Conservation (phyloP, 2,797 vertebrate species). For the Channa striata region DNA sequence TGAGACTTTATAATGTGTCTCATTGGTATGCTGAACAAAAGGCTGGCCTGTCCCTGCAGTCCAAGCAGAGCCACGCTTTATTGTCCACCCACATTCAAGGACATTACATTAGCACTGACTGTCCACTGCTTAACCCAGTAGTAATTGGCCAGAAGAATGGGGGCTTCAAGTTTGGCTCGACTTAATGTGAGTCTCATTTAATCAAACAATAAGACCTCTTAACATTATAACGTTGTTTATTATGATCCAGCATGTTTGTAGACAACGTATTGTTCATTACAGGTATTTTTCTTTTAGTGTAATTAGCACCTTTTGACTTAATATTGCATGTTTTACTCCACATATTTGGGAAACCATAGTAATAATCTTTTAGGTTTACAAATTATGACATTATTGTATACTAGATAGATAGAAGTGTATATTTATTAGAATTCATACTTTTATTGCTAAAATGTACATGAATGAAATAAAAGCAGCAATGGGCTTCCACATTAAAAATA, state of each 20-base stretch:
- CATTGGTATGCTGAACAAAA: conserved; percentile 63
- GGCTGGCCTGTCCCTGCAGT: conserved; percentile 11
- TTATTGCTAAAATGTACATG: no score
- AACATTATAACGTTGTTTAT: background rate
- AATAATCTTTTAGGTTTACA: no score
- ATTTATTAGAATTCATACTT: no score
- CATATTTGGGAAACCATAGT: no score
- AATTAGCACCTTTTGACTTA: no score
- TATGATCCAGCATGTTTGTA: background rate
- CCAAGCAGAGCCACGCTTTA: conserved; percentile 34
- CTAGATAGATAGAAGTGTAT: no score
- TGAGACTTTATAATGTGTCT: conserved; percentile 53
- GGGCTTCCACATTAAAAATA: no score
- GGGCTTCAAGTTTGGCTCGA: background rate
- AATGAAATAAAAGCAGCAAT: no score
- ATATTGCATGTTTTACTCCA: no score
- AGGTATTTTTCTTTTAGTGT: no score
- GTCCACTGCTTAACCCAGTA: conserved; percentile 29
- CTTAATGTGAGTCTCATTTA: background rate
- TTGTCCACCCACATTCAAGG: conserved; percentile 41
- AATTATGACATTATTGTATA: no score
- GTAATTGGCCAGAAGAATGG: conserved; percentile 4
- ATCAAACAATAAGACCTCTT: background rate
- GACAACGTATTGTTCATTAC: background rate
- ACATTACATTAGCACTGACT: conserved; percentile 74